These are phyloP conservation scores for Lutjanus erythropterus DNA, from an alignment of 2,113 vertebrate species.

Conservation along the genomic window DNA sequence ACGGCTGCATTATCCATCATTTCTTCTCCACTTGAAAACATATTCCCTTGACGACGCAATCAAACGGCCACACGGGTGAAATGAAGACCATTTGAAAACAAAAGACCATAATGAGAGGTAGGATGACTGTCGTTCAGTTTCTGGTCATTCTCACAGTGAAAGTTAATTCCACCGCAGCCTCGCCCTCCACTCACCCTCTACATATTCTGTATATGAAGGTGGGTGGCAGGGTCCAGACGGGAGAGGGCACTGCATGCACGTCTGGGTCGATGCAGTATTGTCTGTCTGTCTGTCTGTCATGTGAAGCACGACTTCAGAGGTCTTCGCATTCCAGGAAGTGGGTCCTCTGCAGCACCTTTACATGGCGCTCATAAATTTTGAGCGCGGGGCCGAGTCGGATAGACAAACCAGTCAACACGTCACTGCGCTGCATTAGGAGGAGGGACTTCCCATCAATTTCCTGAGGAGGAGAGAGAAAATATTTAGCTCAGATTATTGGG, in stretches of 20 bases:
- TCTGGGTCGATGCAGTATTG: slow-evolving; percentile 47
- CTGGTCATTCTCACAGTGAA: slow-evolving; percentile 78
- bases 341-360: slow-evolving; percentile 92
- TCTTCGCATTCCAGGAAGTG: slow-evolving; percentile 90
- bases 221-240: slow-evolving; percentile 48
- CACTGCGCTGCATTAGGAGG: slow-evolving; percentile 92
- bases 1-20: slow-evolving; percentile 20
- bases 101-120: slow-evolving; percentile 80
- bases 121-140: slow-evolving; percentile 74
- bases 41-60: neutral
- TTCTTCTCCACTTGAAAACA: slow-evolving; percentile 41
- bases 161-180: slow-evolving; percentile 54
- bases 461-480: slow-evolving; percentile 69
- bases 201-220: slow-evolving; percentile 64
- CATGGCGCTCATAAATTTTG: slow-evolving; percentile 93
- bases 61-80: slow-evolving; percentile 38
- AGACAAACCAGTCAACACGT: slow-evolving; percentile 91
- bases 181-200: slow-evolving; percentile 49
- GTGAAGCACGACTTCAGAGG: slow-evolving; percentile 59
- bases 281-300: slow-evolving; percentile 29
- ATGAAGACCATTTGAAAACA: slow-evolving; percentile 62
- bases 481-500: neutral
- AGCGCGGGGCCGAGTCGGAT: slow-evolving; percentile 93
- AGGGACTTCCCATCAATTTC: slow-evolving; percentile 94
- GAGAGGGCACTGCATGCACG: slow-evolving; percentile 65